Percentiles rank a stretch among this genome's conserved stretches.
Conservation (phyloP, 2,888 invertebrate species). For the Lottia gigantea region DNA sequence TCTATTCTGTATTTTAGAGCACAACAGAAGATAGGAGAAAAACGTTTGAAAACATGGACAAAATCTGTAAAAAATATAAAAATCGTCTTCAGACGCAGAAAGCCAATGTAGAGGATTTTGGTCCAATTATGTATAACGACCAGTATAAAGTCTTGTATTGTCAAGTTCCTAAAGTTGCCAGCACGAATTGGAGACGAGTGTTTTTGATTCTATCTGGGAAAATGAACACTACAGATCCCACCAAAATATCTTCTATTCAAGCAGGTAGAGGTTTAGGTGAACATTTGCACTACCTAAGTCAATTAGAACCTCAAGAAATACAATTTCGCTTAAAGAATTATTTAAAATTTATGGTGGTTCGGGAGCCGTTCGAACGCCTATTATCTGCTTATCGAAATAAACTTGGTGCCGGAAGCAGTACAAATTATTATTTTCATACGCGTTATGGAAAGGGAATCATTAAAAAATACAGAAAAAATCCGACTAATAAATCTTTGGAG, state of each 20-base stretch:
- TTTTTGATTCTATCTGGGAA: constrained; percentile 82
- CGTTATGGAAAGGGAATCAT: constrained; percentile 78
- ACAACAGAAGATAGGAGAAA: too few species aligned
- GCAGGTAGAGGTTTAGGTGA: constrained; percentile 45
- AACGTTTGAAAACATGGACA: background rate
- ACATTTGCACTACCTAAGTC: constrained; percentile 44
- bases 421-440: constrained; percentile 70
- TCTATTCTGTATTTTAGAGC: too few species aligned
- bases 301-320: constrained; percentile 72
- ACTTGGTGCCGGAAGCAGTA: constrained; percentile 73
- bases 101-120: constrained; percentile 1
- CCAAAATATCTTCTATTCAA: constrained; percentile 42
- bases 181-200: constrained; percentile 94
- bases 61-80: background rate
- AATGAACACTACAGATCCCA: constrained; percentile 46
- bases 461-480: constrained; percentile 79
- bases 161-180: constrained; percentile 91
- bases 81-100: background rate
- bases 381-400: constrained; percentile 93
- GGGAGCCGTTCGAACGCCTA: constrained; percentile 90
- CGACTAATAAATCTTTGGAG: constrained; percentile 71
- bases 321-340: constrained; percentile 79
- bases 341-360: constrained; percentile 85
- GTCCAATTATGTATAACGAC: constrained; percentile 76
- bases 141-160: constrained; percentile 87